These are phyloP conservation scores for Chelonoidis abingdonii DNA, from an alignment of 2,113 vertebrate genomes.

Conservation along the genomic window DNA sequence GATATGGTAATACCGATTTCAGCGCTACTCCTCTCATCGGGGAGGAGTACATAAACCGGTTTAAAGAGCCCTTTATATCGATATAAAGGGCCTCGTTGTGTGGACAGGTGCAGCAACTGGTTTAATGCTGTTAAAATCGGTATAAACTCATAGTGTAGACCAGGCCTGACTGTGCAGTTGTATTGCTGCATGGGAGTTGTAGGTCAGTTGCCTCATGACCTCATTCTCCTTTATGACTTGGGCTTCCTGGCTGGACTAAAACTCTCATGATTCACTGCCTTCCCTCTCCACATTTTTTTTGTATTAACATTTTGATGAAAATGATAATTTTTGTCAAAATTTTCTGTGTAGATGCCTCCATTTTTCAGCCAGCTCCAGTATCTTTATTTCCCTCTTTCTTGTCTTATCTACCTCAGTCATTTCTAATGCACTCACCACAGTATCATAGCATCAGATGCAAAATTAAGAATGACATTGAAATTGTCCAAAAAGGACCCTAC, in stretches of 20 bases:
- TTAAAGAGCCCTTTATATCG: too few species aligned
- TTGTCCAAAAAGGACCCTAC: background rate
- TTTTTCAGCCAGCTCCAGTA: background rate
- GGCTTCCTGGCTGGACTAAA: background rate
- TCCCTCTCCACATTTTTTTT: background rate
- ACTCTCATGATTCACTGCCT: background rate
- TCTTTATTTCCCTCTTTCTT: background rate
- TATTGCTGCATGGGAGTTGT: background rate
- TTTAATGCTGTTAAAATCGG: too few species aligned
- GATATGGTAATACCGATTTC: too few species aligned
- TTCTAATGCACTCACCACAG: background rate
- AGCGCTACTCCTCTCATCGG: too few species aligned
- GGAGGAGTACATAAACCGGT: too few species aligned
- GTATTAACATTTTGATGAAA: background rate
- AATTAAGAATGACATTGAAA: background rate
- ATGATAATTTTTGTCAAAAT: background rate
- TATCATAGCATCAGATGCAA: background rate
- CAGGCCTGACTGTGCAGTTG: too few species aligned
- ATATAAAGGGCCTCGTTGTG: too few species aligned
- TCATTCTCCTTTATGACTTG: background rate
- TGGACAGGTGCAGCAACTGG: too few species aligned
- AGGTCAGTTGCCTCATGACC: background rate
- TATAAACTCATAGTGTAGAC: too few species aligned
- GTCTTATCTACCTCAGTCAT: background rate
- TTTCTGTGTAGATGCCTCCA: background rate